Evolutionary conservation across 1,140 invertebrate genomes (phyloP), one percentile per base, ranked within the genome.

Genomic region (Eriocheir sinensis): DNA sequence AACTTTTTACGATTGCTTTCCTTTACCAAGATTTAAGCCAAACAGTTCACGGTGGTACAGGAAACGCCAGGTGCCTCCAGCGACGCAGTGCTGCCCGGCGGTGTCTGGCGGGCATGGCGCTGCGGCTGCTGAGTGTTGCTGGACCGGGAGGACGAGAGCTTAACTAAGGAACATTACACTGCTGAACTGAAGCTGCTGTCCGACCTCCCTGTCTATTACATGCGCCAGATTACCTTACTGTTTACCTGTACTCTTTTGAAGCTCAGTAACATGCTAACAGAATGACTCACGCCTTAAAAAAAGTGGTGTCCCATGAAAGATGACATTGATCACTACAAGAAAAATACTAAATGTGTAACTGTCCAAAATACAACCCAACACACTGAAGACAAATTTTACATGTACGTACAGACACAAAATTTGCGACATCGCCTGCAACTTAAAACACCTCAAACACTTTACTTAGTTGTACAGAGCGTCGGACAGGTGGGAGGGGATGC

Each of bases 381-480:
- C 30, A 83, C 17, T 17, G 89, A 92, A 92, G n/a, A 80, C n/a
- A 83, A 36, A 79, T 83, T 92, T 83, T 92, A 80, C 91, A 92
- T 72, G 80, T 80, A 92, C 80, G 83, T 85, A 40, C 38, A 88
- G 34, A 40, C 36, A 92, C n/a, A 92, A 81, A 40, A 92, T 79
- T 81, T 34, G 79, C 79, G 81, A 81, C 91, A 92, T 92, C 41
- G 80, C 48, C 90, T 3, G 89, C 30, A 90, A 90, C 48, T 60
- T 21, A 90, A 60, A n/a, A 83, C 83, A 83, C 44, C 83, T 41
- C 83, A 80, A 92, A 27, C 21, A 41, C 32, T 48, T 53, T 30
- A 38, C 80, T 36, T 30, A 30, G 38, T 79, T 92, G 17, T 32
- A 92, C 38, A 85, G 38, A 48, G 83, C 79, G 80, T 60, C 9